Percentiles rank a stretch among this genome's conserved stretches.
These are phyloP conservation scores for Catagonus wagneri DNA, from an alignment of 2,113 vertebrate species.

Conservation along the genomic window DNA sequence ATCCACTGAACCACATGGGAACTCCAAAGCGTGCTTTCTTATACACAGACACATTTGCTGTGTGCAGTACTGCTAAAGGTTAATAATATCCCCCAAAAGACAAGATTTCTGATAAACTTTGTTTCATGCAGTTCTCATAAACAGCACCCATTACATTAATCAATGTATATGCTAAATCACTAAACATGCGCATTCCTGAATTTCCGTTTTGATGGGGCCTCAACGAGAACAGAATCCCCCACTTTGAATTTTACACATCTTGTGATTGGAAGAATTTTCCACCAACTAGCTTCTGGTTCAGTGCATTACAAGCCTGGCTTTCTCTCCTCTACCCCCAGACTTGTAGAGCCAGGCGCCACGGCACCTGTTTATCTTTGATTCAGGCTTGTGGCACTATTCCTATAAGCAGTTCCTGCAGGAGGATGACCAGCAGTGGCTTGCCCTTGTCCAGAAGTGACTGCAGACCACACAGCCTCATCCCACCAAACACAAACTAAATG, in stretches of 20 bases:
- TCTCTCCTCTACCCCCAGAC: neutral
- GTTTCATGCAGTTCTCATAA: neutral
- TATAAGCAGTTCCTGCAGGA: neutral
- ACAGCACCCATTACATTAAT: neutral
- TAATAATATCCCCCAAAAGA: neutral
- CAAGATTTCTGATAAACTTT: neutral
- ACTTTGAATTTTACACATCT: neutral
- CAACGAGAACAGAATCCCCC: neutral
- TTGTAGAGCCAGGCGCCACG: neutral
- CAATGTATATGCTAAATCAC: neutral
- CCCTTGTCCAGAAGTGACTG: neutral
- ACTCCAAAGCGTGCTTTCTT: neutral
- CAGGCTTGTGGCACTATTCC: neutral
- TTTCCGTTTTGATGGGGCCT: neutral
- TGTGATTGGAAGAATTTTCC: neutral
- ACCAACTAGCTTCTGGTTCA: neutral
- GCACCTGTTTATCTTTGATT: neutral
- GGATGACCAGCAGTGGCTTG: neutral
- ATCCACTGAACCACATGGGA: no score
- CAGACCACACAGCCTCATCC: neutral
- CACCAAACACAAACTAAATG: neutral
- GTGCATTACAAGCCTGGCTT: neutral
- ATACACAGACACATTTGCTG: neutral
- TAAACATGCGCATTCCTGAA: neutral
- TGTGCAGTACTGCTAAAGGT: neutral